These are phyloP conservation scores for Bradypodion ventrale DNA, from an alignment of 2,797 vertebrate genomes.

Conservation along the genomic window DNA sequence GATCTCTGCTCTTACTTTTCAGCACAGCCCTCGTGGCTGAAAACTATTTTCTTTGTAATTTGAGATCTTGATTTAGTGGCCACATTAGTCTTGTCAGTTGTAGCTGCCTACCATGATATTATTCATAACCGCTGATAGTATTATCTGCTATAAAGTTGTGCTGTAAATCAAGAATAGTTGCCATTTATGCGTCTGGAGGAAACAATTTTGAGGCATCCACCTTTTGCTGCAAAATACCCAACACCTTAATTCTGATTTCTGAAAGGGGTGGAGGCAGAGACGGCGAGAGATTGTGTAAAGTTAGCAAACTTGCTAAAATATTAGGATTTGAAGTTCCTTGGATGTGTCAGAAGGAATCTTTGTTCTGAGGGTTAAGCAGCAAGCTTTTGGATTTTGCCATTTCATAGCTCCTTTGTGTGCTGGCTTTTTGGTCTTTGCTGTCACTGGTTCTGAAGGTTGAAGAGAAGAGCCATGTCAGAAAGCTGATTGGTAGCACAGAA, in stretches of 20 bases:
- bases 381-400: slow-evolving; percentile 82
- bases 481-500: slow-evolving; percentile 90
- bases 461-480: slow-evolving; percentile 88
- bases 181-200: slow-evolving; percentile 80
- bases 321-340: slow-evolving; percentile 83
- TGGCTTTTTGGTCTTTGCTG: slow-evolving; percentile 91
- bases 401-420: slow-evolving; percentile 87
- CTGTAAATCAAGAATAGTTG: slow-evolving; percentile 82
- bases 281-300: slow-evolving; percentile 75
- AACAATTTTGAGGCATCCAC: slow-evolving; percentile 78
- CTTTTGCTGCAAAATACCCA: slow-evolving; percentile 75
- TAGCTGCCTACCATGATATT: slow-evolving; percentile 79
- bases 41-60: slow-evolving; percentile 84
- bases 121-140: slow-evolving; percentile 84
- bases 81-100: slow-evolving; percentile 84
- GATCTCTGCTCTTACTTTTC: slow-evolving; percentile 79
- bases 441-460: slow-evolving; percentile 92
- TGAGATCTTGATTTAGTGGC: slow-evolving; percentile 83
- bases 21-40: slow-evolving; percentile 75
- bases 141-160: slow-evolving; percentile 82
- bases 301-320: slow-evolving; percentile 82
- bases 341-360: slow-evolving; percentile 86
- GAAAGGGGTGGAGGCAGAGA: slow-evolving; percentile 36
- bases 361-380: slow-evolving; percentile 84
- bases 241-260: slow-evolving; percentile 69